Evolutionary conservation across 2,888 invertebrate species (phyloP).

Genomic region (Phalera bucephala): DNA sequence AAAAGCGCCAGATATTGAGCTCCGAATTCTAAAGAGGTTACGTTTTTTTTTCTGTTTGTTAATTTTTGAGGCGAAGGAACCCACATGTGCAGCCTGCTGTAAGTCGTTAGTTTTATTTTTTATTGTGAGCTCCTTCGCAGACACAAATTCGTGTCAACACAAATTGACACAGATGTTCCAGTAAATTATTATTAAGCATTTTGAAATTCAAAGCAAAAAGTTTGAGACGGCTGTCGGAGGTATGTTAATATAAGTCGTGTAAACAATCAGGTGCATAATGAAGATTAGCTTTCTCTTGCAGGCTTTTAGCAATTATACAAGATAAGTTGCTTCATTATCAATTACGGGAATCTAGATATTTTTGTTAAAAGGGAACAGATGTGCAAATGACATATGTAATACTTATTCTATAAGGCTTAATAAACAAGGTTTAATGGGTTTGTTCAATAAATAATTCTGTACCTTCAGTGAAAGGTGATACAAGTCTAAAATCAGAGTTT

Average conservation of each 20-base stretch:
- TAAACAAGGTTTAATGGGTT: no score
- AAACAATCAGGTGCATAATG: not conserved
- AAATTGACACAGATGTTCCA: constrained; percentile 68
- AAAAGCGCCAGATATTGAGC: constrained; percentile 15
- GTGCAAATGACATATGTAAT: no score
- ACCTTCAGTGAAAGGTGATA: no score
- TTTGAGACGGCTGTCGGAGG: constrained; percentile 12
- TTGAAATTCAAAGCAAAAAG: constrained; percentile 23
- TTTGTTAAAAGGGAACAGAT: no score
- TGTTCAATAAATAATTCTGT: no score
- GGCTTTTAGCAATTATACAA: no score
- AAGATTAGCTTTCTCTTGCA: not conserved
- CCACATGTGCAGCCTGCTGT: constrained; percentile 65
- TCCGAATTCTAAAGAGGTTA: constrained; percentile 19
- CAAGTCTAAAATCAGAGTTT: no score
- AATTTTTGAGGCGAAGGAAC: constrained; percentile 54
- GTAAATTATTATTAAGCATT: constrained; percentile 48
- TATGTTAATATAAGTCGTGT: not conserved
- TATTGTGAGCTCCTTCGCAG: constrained; percentile 48
- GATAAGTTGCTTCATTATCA: no score
- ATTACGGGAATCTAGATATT: no score
- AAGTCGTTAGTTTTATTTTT: constrained; percentile 67
- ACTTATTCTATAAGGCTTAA: no score
- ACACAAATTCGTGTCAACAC: constrained; percentile 69
- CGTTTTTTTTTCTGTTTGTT: constrained; percentile 36